phyloP scores from a whole-genome alignment of 2,797 vertebrate species.

The Rhinichthys osculus region DNA sequence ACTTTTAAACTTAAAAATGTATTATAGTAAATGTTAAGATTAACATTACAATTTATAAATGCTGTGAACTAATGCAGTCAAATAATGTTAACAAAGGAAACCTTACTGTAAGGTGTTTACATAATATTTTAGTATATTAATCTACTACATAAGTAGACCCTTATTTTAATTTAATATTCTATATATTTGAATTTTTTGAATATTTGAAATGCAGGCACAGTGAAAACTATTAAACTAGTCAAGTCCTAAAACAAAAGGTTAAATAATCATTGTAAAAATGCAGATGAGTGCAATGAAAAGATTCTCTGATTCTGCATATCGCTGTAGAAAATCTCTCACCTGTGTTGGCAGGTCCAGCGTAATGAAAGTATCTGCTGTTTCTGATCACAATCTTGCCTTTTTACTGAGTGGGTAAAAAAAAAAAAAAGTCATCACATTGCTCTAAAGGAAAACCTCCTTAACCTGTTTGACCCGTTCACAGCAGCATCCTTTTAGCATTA shows the following conservation, averaged over 20 bases:
- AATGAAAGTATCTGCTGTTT: neutral
- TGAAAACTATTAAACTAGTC: too few species aligned
- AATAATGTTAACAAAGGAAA: neutral
- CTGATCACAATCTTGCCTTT: constrained; percentile 10
- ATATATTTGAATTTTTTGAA: neutral
- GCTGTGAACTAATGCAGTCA: neutral
- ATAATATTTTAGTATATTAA: neutral
- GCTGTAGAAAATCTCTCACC: constrained; percentile 27
- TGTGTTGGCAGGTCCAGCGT: neutral
- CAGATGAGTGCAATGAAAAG: neutral
- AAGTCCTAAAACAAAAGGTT: neutral
- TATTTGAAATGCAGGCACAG: neutral
- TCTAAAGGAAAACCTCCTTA: neutral
- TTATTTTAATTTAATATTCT: neutral
- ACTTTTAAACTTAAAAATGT: neutral
- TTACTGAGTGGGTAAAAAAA: neutral
- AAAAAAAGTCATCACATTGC: neutral
- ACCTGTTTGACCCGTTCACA: constrained; percentile 50
- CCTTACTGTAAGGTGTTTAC: neutral
- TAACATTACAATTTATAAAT: neutral
- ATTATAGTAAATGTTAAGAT: neutral
- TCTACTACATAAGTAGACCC: neutral
- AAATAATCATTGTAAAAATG: neutral
- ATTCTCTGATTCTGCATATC: neutral
- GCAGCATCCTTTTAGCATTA: neutral